Percentiles rank a stretch among this genome's conserved stretches.
These are phyloP conservation scores for Falco columbarius DNA, from an alignment of 2,797 vertebrate genomes.

Conservation along the genomic window DNA sequence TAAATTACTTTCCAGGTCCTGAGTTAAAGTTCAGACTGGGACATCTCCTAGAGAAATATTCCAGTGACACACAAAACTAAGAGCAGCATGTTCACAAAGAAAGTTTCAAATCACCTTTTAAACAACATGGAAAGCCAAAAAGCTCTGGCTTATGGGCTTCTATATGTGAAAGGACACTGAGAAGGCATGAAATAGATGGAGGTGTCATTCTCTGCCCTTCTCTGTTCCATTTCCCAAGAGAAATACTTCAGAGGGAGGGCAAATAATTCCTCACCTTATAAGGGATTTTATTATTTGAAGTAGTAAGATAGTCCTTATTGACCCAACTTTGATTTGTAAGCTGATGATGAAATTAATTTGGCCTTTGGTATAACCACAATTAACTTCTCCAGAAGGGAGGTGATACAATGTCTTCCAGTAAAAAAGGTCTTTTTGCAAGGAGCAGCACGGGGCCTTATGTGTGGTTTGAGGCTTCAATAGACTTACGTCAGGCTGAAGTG, in stretches of 20 bases:
- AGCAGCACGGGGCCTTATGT: neutral
- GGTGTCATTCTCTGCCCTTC: conserved; percentile 39
- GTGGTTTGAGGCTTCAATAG: neutral
- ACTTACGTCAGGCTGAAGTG: neutral
- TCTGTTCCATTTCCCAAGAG: conserved; percentile 65
- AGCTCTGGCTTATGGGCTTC: neutral
- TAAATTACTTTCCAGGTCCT: conserved; percentile 35
- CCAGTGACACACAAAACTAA: neutral
- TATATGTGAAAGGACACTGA: neutral
- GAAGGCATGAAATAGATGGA: conserved; percentile 4
- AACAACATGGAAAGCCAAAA: neutral
- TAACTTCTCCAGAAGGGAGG: conserved; percentile 61
- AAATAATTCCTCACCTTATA: conserved; percentile 53
- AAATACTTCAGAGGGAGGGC: conserved; percentile 29
- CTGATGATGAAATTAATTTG: conserved; percentile 69
- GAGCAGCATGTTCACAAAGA: neutral
- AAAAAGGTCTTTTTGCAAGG: neutral
- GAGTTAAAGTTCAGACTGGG: neutral
- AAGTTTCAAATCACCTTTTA: neutral
- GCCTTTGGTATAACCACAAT: conserved; percentile 67
- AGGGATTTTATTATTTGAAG: conserved; percentile 50
- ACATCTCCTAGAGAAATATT: neutral
- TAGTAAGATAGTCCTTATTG: conserved; percentile 24
- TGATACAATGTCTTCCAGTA: neutral
- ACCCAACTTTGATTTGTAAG: conserved; percentile 69